Conservation (phyloP, 2,113 vertebrate genomes). For the Festucalex cinctus region DNA sequence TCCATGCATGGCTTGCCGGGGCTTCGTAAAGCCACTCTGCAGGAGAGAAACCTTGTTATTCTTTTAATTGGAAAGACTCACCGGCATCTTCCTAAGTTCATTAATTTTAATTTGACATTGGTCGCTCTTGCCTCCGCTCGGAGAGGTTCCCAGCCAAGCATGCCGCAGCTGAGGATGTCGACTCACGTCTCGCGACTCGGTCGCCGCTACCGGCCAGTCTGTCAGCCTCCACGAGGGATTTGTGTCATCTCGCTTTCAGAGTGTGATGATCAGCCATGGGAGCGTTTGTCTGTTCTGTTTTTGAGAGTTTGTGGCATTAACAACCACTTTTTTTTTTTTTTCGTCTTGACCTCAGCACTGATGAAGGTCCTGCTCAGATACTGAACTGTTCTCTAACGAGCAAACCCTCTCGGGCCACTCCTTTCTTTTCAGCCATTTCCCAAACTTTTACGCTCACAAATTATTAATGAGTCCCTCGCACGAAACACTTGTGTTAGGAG, state of each 20-base stretch:
- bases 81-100: slow-evolving; percentile 40
- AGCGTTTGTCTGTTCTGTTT: slow-evolving; percentile 45
- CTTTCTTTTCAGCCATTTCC: slow-evolving; percentile 22
- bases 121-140: slow-evolving; percentile 21
- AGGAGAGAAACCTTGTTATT: slow-evolving; percentile 39
- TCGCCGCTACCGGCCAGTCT: slow-evolving; percentile 15
- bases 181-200: slow-evolving; percentile 8
- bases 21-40: slow-evolving; percentile 24
- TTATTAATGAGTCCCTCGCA: slow-evolving; percentile 49
- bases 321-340: background rate
- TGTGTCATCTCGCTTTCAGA: slow-evolving; percentile 44
- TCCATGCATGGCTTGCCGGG: slow-evolving; percentile 43
- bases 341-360: slow-evolving; percentile 23
- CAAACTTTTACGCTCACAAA: slow-evolving; percentile 31
- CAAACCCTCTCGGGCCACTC: background rate
- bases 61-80: slow-evolving; percentile 53
- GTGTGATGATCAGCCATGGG: slow-evolving; percentile 19
- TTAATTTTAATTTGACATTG: slow-evolving; percentile 56
- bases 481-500: slow-evolving; percentile 31
- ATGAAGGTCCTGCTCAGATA: slow-evolving; percentile 21
- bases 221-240: slow-evolving; percentile 40
- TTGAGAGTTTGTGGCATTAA: slow-evolving; percentile 6
- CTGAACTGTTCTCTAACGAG: slow-evolving; percentile 18
- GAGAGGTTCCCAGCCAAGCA: slow-evolving; percentile 18
- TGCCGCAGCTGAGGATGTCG: slow-evolving; percentile 22